Conservation (phyloP, 1,140 invertebrate species). For the Copidosoma floridanum region DNA sequence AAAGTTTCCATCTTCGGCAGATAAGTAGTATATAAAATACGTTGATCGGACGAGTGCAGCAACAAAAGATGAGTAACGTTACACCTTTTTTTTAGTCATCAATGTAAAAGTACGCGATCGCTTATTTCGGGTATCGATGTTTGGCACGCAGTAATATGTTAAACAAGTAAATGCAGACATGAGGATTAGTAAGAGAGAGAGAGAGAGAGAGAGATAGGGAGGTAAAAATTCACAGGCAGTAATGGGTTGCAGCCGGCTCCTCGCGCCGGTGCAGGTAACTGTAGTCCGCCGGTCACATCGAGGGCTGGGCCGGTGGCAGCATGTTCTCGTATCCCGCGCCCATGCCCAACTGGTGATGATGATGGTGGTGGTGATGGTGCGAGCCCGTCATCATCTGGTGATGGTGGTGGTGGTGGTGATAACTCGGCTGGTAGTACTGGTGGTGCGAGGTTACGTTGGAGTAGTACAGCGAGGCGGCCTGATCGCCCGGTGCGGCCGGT, state of each 20-base stretch:
- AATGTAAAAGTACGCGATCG: too few species aligned
- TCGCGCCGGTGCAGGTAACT: not conserved
- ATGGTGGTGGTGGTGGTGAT: conserved; percentile 51
- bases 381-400: conserved; percentile 46
- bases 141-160: too few species aligned
- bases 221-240: not conserved
- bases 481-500: too few species aligned
- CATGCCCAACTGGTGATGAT: conserved; percentile 50
- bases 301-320: conserved; percentile 50
- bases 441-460: conserved; percentile 51
- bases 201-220: not conserved
- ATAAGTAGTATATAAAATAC: too few species aligned
- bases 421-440: conserved; percentile 47
- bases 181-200: not conserved
- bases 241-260: not conserved
- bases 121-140: too few species aligned
- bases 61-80: too few species aligned
- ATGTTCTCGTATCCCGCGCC: conserved; percentile 51
- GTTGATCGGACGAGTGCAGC: too few species aligned
- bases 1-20: too few species aligned
- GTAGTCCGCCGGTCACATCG: conserved; percentile 47
- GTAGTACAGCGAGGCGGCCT: conserved; percentile 50
- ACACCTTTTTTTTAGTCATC: too few species aligned
- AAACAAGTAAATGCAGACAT: not conserved
- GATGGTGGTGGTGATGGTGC: conserved; percentile 47